Percentiles rank a stretch among this genome's conserved stretches.
Evolutionary conservation across 2,888 invertebrate genomes (phyloP).

Genomic region (Rotaria macrura): DNA sequence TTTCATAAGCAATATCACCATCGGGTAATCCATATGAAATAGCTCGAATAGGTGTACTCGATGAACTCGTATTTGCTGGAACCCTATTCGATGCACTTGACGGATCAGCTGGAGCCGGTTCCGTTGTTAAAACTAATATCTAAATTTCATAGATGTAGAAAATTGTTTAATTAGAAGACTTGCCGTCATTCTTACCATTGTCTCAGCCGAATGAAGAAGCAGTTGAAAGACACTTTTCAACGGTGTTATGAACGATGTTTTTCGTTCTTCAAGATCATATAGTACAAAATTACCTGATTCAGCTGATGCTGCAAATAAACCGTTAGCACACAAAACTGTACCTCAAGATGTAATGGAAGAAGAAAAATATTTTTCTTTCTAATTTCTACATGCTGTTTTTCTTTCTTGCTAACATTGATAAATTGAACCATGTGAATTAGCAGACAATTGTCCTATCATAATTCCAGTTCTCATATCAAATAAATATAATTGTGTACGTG

Average conservation of each 20-base stretch:
- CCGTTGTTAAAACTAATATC: not conserved
- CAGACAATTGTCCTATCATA: conserved; percentile 71
- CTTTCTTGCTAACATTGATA: not conserved
- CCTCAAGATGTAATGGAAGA: not conserved
- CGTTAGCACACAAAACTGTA: conserved; percentile 73
- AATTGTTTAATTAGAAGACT: too few relatives aligned
- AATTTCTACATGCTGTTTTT: too few relatives aligned
- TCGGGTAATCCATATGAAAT: conserved; percentile 52
- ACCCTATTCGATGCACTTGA: not conserved
- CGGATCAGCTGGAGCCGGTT: not conserved
- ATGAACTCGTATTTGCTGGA: conserved; percentile 23
- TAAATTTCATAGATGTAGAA: too few relatives aligned
- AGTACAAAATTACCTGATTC: conserved; percentile 73
- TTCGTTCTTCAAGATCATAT: conserved; percentile 57
- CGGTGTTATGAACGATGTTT: conserved; percentile 23
- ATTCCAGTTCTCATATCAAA: conserved; percentile 80
- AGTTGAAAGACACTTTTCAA: not conserved
- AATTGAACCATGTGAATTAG: conserved; percentile 29
- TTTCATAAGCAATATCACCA: conserved; percentile 66
- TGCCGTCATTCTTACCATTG: not conserved
- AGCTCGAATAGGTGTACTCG: conserved; percentile 28
- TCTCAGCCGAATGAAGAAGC: not conserved
- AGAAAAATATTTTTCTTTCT: too few relatives aligned
- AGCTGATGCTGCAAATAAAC: conserved; percentile 71
- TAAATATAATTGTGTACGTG: conserved; percentile 82